phyloP scores from a whole-genome alignment of 2,797 vertebrate genomes.

The Tokudaia muenninki region DNA sequence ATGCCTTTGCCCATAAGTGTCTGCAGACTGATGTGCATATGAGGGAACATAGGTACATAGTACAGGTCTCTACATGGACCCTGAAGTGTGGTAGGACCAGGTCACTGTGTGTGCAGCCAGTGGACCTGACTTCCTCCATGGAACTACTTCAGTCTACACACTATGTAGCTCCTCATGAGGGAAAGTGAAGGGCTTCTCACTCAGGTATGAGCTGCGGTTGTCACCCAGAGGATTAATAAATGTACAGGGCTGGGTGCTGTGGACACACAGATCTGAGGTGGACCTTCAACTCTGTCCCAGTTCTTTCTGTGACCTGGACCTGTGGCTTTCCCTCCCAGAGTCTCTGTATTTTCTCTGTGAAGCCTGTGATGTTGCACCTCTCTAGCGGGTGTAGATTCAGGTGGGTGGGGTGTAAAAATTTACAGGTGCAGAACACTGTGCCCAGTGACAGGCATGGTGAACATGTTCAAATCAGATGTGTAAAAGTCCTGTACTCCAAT shows the following conservation, averaged over 20 bases:
- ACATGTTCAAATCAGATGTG: not conserved
- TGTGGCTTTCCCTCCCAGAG: not conserved
- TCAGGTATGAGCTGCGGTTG: not conserved
- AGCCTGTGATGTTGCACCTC: too few species aligned
- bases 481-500: not conserved
- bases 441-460: not conserved
- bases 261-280: not conserved
- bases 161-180: not conserved
- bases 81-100: not conserved
- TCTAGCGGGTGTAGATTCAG: not conserved
- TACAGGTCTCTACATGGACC: not conserved
- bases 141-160: too few species aligned
- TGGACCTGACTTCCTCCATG: not conserved
- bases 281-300: not conserved
- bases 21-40: fast-evolving
- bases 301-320: not conserved
- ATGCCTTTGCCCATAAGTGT: too few species aligned
- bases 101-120: not conserved
- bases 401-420: not conserved
- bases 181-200: not conserved
- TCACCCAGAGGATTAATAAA: not conserved
- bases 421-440: not conserved
- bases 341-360: not conserved
- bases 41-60: not conserved
- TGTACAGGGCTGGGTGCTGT: not conserved